A percentile compares a stretch with the other conserved stretches of the same genome.
These are phyloP conservation scores for Yponomeuta cagnagella DNA, from an alignment of 2,888 invertebrate genomes.

Conservation along the genomic window DNA sequence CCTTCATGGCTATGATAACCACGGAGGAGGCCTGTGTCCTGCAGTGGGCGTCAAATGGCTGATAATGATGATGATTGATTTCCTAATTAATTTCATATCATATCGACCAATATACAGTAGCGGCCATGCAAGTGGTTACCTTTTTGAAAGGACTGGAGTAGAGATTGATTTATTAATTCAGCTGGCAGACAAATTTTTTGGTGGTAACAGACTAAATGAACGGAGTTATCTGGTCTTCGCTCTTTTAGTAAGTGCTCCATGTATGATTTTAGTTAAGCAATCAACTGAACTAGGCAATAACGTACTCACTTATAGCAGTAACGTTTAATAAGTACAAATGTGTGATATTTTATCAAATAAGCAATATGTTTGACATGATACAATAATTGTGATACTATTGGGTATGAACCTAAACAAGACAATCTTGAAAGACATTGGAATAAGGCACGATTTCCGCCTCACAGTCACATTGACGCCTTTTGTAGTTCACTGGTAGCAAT, in stretches of 20 bases:
- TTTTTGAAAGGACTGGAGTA: background rate
- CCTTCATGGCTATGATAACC: too few species aligned
- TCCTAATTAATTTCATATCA: background rate
- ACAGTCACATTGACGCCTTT: background rate
- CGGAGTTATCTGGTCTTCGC: background rate
- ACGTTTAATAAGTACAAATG: conserved; percentile 17
- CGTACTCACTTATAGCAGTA: background rate
- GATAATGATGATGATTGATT: background rate
- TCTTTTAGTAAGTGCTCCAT: background rate
- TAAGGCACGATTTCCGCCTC: background rate
- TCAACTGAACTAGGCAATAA: background rate
- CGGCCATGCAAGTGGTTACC: background rate
- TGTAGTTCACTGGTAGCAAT: background rate
- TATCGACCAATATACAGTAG: background rate
- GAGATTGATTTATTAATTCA: background rate
- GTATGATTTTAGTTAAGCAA: background rate
- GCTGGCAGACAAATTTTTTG: background rate
- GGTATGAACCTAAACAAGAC: background rate
- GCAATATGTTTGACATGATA: background rate
- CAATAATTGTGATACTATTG: background rate
- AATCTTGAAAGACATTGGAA: background rate
- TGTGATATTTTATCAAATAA: conserved; percentile 19
- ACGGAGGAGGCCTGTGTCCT: too few species aligned
- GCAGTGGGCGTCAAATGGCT: too few species aligned
- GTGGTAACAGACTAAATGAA: background rate